A percentile compares a stretch with the other conserved stretches of the same genome.
phyloP scores from a whole-genome alignment of 1,140 invertebrate species.

The Lasioglossum baleicum region DNA sequence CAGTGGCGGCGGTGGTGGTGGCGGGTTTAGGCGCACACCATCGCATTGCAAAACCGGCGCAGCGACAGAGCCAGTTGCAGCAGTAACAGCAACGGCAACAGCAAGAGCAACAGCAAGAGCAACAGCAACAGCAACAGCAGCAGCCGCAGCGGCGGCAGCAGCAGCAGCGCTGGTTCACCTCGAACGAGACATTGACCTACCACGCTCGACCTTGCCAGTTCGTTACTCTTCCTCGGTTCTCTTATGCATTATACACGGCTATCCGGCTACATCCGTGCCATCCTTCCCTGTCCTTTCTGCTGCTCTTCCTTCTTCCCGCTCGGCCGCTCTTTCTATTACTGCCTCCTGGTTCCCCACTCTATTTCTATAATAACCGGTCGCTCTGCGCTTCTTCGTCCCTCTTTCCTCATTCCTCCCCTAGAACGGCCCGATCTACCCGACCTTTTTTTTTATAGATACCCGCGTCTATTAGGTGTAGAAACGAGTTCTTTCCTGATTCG shows the following conservation, averaged over 20 bases:
- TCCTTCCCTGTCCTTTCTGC: conserved; percentile 31
- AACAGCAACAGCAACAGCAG: conserved; percentile 47
- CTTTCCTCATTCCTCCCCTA: not conserved
- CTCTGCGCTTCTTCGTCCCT: not conserved
- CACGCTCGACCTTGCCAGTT: conserved; percentile 79
- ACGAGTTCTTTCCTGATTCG: too few relatives aligned
- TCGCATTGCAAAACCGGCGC: not conserved
- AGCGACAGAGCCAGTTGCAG: conserved; percentile 4
- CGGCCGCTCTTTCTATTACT: conserved; percentile 35
- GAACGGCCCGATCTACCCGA: conserved; percentile 46
- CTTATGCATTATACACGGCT: conserved; percentile 70
- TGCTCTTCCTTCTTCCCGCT: conserved; percentile 33
- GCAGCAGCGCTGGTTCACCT: conserved; percentile 61
- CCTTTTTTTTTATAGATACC: too few relatives aligned
- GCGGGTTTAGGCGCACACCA: conserved; percentile 39
- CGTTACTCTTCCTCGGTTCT: conserved; percentile 77
- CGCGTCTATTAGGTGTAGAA: too few relatives aligned
- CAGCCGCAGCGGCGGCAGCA: conserved; percentile 45
- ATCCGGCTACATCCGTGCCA: conserved; percentile 62
- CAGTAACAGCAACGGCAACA: conserved; percentile 45
- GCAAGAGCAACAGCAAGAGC: conserved; percentile 7
- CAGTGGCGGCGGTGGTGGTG: conserved; percentile 48
- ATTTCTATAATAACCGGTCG: conserved; percentile 32
- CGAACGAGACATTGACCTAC: conserved; percentile 79
- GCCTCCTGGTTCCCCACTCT: conserved; percentile 27